Conservation (phyloP, 2,113 vertebrate genomes). For the Neodontobutis hainanensis region DNA sequence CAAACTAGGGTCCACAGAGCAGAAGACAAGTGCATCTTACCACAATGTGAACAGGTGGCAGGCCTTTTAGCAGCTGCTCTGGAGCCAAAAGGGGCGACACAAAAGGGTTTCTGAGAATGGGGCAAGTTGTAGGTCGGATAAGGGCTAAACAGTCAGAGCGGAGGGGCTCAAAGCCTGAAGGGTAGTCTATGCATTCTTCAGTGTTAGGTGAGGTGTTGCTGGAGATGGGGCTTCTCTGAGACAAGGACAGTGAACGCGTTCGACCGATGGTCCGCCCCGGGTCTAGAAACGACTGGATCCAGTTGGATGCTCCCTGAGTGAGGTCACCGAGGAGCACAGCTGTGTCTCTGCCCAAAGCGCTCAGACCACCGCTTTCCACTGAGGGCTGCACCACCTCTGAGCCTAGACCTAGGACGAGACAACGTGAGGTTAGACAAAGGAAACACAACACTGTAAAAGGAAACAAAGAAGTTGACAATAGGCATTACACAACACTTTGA, state of each 20-base stretch:
- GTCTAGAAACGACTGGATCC: conserved; percentile 84
- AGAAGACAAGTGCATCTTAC: conserved; percentile 55
- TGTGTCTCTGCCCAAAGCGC: conserved; percentile 79
- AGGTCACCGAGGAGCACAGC: conserved; percentile 81
- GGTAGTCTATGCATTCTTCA: conserved; percentile 64
- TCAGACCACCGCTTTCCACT: conserved; percentile 63
- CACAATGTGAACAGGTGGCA: conserved; percentile 80
- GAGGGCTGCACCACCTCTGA: conserved; percentile 43
- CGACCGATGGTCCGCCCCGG: conserved; percentile 22
- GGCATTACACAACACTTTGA: no score
- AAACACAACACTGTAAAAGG: neutral
- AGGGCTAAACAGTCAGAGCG: conserved; percentile 72
- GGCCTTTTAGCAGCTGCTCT: conserved; percentile 71
- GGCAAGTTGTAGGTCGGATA: conserved; percentile 69
- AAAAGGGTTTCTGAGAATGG: conserved; percentile 85
- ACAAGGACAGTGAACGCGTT: neutral
- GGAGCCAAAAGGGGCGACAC: conserved; percentile 81
- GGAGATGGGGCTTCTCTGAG: neutral
- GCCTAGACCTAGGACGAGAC: conserved; percentile 70
- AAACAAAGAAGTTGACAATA: neutral
- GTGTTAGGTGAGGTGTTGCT: neutral
- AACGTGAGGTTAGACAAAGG: neutral
- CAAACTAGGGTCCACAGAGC: no score
- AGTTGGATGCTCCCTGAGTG: conserved; percentile 81
- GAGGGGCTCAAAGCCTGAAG: conserved; percentile 82